Evolutionary conservation across 2,888 invertebrate species (phyloP).

Genomic region (Cheilosia variabilis): DNA sequence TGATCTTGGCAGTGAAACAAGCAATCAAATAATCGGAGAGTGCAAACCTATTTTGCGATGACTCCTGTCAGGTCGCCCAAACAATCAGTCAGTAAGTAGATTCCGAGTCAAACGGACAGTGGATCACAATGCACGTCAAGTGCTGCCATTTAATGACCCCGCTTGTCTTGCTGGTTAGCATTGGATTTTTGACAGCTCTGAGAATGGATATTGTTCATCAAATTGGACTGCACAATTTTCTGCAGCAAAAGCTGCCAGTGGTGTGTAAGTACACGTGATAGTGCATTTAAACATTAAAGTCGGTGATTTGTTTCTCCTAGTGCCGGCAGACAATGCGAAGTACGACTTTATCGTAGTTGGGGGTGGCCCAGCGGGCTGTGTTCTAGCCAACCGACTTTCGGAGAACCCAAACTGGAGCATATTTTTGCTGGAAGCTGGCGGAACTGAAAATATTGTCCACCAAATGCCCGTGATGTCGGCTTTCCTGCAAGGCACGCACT

Average conservation of each 20-base stretch:
- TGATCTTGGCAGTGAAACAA: conserved; percentile 47
- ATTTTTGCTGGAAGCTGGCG: conserved; percentile 85
- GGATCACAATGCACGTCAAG: conserved; percentile 21
- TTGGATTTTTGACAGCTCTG: conserved; percentile 15
- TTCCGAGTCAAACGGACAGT: conserved; percentile 33
- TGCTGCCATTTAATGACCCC: not conserved
- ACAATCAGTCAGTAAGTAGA: conserved; percentile 28
- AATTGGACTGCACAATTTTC: conserved; percentile 65
- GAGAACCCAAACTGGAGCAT: conserved; percentile 84
- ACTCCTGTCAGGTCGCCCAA: not conserved
- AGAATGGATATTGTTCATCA: conserved; percentile 29
- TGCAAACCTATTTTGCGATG: not conserved
- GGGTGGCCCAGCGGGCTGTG: conserved; percentile 91
- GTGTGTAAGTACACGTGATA: conserved; percentile 35
- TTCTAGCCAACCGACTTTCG: conserved; percentile 83
- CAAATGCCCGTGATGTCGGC: conserved; percentile 81
- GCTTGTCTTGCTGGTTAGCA: not conserved
- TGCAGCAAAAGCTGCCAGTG: conserved; percentile 45
- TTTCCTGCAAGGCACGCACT: conserved; percentile 83
- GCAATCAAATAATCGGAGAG: conserved; percentile 29
- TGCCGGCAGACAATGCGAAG: conserved; percentile 86
- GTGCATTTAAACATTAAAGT: not conserved
- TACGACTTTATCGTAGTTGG: conserved; percentile 95
- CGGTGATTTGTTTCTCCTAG: conserved; percentile 88
- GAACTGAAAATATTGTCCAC: conserved; percentile 82